Evolutionary conservation across 2,113 vertebrate genomes (phyloP), one percentile per base, ranked within the genome.

Genomic region (Podarcis muralis): DNA sequence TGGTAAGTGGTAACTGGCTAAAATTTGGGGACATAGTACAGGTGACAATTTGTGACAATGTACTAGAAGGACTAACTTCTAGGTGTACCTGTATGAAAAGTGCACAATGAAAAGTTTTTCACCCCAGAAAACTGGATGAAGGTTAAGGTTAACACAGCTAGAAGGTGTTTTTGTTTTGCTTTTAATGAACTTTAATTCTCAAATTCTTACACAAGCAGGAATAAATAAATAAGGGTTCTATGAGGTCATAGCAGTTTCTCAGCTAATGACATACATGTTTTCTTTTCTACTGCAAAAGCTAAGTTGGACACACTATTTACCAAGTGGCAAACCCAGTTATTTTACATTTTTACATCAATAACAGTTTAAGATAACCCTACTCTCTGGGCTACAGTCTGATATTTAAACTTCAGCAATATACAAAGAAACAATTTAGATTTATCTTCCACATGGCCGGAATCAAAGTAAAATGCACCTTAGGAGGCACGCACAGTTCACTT

Each of bases 401-500:
- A 27, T 18, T 23, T 32, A 62, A 57, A 75, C 8, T 8, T 71
- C n/a, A 57, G 53, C n/a, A 57, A 91, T 87, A 69, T 40, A 88
- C 43, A 91, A 91, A 85, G 69, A 15, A 5, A 23, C 35, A 78
- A 72, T 81, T 53, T 3, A 35, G 11, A 40, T 59, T 82, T 81
- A 79, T 87, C 62, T 91, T 89, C 4, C 79, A 78, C 15, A 12
- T 78, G 77, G 81, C 15, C 53, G 48, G 78, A 87, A 88, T 1
- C 13, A 90, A 84, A 72, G 20, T 25, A 35, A 71, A 30, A 66
- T 72, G 13, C 25, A 91, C 43, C 86, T 88, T 88, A 77, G 75
- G 78, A 95, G 92, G 87, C 32, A 92, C 3, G 40, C 13, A 86
- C 62, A 87, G 35, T 37, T 91, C 74, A 69, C 81, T 90, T 93